Percentiles rank a stretch among this genome's conserved stretches.
These are phyloP conservation scores for Actias luna DNA, from an alignment of 2,888 invertebrate genomes.

Conservation along the genomic window DNA sequence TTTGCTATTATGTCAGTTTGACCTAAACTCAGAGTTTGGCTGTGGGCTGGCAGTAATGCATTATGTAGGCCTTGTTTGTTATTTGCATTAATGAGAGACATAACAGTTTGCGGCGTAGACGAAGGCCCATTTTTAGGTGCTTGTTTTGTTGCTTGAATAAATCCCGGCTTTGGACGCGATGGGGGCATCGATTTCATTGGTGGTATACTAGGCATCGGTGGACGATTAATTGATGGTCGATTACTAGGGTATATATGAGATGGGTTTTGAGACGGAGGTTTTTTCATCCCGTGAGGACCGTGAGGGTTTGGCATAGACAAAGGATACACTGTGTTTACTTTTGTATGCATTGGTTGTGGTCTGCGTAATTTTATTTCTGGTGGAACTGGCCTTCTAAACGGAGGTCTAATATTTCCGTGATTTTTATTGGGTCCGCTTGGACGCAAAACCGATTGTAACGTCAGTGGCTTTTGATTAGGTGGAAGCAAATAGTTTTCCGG, in stretches of 20 bases:
- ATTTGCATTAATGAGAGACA: slow-evolving; percentile 19
- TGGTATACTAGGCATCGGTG: slow-evolving; percentile 41
- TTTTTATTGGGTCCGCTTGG: slow-evolving; percentile 56
- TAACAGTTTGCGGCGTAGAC: slow-evolving; percentile 38
- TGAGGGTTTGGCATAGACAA: slow-evolving; percentile 61
- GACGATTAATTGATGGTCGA: slow-evolving; percentile 52
- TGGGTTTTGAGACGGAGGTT: slow-evolving; percentile 39
- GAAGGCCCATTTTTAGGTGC: slow-evolving; percentile 23
- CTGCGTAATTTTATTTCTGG: slow-evolving; percentile 75
- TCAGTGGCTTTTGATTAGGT: slow-evolving; percentile 66
- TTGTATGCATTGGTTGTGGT: slow-evolving; percentile 51
- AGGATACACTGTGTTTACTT: slow-evolving; percentile 56
- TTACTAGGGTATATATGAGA: slow-evolving; percentile 42
- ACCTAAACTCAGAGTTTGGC: slow-evolving; percentile 65
- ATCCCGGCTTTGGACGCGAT: slow-evolving; percentile 33
- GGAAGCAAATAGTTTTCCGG: slow-evolving; percentile 62
- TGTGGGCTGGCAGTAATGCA: slow-evolving; percentile 43
- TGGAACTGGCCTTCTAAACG: slow-evolving; percentile 65
- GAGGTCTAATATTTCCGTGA: slow-evolving; percentile 54
- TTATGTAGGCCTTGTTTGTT: slow-evolving; percentile 32
- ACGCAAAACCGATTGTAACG: slow-evolving; percentile 69
- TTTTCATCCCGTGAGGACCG: slow-evolving; percentile 49
- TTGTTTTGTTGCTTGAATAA: slow-evolving; percentile 34
- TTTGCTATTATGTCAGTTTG: slow-evolving; percentile 68
- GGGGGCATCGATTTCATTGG: slow-evolving; percentile 65